Evolutionary conservation across 1,140 invertebrate genomes (phyloP), one percentile per base, ranked within the genome.

Genomic region (Monochamus saltuarius): DNA sequence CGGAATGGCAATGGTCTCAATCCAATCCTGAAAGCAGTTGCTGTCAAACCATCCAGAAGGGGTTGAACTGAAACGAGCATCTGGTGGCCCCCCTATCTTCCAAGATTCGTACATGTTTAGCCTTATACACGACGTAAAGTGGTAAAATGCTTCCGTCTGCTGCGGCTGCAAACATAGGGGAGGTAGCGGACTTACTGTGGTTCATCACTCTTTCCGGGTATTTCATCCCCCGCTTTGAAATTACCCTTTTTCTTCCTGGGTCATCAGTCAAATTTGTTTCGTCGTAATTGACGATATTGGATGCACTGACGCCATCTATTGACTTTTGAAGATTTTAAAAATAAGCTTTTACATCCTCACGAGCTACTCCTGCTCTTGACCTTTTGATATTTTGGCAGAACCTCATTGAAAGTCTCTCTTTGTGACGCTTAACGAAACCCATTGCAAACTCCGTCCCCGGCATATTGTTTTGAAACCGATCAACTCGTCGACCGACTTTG

Each of bases 41-140:
- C 22, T 29, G 22, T 29, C 22, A 45, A 62, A 58, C 55, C 55
- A 62, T 1, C 61, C 61, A 37, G 36, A 42, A n/a, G 35, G 34
- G 38, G 16, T 62, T 39, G 38, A 34, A 37, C 52, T 62, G 38
- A 22, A 62, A 13, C 55, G 8, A 39, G 51, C 3, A 1, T 35
- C 39, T 22, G 19, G 1, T 2, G 55, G 52, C 1, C 61, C 55
- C 2, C 40, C 36, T 38, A 45, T 38, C 14, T 3, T 38, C 61
- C 61, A 62, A 2, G 13, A 14, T 7, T 46, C 22, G 38, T 52
- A 58, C 10, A 62, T 45, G 34, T 14, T 56, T 11, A 13, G 50
- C 42, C 29, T 66, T 63, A 59, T 56, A 62, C 11, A 55, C 61
- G 10, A 63, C 50, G 36, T 59, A 59, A 36, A 54, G 54, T 10